A percentile compares a stretch with the other conserved stretches of the same genome.
Conservation (phyloP, 1,140 invertebrate genomes). For the Cryptotermes secundus region DNA sequence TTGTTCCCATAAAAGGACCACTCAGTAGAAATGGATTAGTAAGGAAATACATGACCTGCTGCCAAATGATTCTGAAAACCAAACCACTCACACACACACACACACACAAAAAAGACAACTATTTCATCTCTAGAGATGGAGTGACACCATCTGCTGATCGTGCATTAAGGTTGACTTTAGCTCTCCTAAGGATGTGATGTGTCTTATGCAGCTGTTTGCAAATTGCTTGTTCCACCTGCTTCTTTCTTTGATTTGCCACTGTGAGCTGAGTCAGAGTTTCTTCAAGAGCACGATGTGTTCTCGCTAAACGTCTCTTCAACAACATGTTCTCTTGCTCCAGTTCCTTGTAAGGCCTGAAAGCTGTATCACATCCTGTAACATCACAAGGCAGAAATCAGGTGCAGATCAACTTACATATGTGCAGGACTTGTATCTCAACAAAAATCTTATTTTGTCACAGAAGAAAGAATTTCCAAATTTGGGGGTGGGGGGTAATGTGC, state of each 20-base stretch:
- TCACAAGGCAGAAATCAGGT: background rate
- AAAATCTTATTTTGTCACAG: too few species aligned
- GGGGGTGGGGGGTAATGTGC: too few species aligned
- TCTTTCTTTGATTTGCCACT: slow-evolving; percentile 57
- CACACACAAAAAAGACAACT: background rate
- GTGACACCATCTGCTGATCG: background rate
- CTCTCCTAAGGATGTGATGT: slow-evolving; percentile 53
- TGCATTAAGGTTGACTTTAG: background rate
- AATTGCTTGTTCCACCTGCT: slow-evolving; percentile 59
- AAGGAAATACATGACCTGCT: too few species aligned
- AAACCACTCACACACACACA: background rate
- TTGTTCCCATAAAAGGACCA: too few species aligned
- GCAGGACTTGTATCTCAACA: too few species aligned
- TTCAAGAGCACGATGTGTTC: slow-evolving; percentile 57
- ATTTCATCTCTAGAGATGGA: background rate
- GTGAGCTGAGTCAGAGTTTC: slow-evolving; percentile 62
- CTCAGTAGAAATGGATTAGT: too few species aligned
- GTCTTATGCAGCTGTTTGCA: slow-evolving; percentile 64
- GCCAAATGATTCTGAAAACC: too few species aligned
- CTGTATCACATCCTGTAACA: slow-evolving; percentile 36
- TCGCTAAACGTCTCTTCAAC: slow-evolving; percentile 55
- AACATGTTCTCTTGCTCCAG: slow-evolving; percentile 54
- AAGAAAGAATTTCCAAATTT: too few species aligned
- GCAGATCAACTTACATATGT: too few species aligned
- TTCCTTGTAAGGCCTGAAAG: slow-evolving; percentile 41